These are phyloP conservation scores for Pogonus chalceus DNA, from an alignment of 1,140 invertebrate genomes.

Conservation along the genomic window DNA sequence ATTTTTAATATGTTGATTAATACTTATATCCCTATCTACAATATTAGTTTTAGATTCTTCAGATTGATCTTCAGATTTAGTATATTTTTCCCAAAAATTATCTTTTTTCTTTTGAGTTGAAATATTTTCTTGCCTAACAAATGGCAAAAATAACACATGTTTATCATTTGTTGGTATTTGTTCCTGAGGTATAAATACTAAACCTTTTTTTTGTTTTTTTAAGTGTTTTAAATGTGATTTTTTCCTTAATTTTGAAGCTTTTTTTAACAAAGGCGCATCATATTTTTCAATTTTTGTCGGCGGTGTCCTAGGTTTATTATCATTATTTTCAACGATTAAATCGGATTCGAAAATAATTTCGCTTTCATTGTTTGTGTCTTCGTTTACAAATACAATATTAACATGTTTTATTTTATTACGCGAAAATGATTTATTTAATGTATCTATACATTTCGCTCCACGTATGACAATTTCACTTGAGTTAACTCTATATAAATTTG, in stretches of 20 bases:
- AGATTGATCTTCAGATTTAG: not conserved
- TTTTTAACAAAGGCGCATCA: no score
- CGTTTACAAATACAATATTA: not conserved
- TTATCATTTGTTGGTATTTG: not conserved
- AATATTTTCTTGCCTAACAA: not conserved
- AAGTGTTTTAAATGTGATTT: not conserved
- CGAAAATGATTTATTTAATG: not conserved
- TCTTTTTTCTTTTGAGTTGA: not conserved
- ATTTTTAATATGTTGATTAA: no score
- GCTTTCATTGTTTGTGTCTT: not conserved
- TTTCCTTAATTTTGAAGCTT: not conserved
- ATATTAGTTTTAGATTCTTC: not conserved
- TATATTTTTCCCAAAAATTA: not conserved
- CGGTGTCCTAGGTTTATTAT: no score
- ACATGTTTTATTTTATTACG: not conserved
- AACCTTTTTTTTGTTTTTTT: not conserved
- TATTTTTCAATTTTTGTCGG: no score
- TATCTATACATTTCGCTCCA: not conserved
- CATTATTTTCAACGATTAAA: no score
- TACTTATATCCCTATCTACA: no score
- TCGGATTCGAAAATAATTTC: no score
- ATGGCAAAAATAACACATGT: not conserved
- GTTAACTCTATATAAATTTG: not conserved
- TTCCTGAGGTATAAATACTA: not conserved
- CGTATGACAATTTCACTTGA: not conserved